These are phyloP conservation scores for Lepus americanus DNA, from an alignment of 2,113 vertebrate genomes.

Conservation along the genomic window DNA sequence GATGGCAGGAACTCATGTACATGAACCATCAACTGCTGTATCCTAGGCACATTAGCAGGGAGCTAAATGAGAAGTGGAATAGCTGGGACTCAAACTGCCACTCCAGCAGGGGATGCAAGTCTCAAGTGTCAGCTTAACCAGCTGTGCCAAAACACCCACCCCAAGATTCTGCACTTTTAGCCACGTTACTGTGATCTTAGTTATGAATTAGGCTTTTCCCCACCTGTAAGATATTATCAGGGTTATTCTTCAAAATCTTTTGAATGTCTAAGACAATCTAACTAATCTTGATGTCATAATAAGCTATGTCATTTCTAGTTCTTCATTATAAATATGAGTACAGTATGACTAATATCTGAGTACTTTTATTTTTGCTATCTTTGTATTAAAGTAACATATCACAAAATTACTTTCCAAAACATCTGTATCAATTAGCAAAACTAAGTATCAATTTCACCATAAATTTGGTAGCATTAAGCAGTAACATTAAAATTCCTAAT, in stretches of 20 bases:
- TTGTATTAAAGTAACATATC: neutral
- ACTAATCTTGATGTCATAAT: neutral
- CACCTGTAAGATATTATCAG: constrained; percentile 39
- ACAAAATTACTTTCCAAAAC: constrained; percentile 52
- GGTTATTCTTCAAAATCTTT: constrained; percentile 50
- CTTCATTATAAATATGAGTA: neutral
- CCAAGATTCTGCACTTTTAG: neutral
- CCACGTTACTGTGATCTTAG: constrained; percentile 27
- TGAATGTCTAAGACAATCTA: constrained; percentile 7
- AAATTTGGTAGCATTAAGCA: constrained; percentile 50
- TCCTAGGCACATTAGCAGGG: no score
- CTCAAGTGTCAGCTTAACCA: no score
- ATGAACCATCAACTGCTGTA: no score
- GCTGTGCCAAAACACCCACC: no score
- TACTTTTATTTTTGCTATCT: constrained; percentile 1
- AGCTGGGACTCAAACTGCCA: no score
- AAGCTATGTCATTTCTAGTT: constrained; percentile 7
- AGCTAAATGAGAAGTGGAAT: no score
- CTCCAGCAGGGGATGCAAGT: no score
- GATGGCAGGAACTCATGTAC: no score
- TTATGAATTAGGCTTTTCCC: constrained; percentile 29
- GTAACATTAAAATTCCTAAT: constrained; percentile 26
- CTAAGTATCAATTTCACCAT: constrained; percentile 37
- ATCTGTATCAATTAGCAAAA: constrained; percentile 40
- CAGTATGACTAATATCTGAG: constrained; percentile 30